These are phyloP conservation scores for Anolis carolinensis DNA, from an alignment of 2,113 vertebrate species.

Conservation along the genomic window DNA sequence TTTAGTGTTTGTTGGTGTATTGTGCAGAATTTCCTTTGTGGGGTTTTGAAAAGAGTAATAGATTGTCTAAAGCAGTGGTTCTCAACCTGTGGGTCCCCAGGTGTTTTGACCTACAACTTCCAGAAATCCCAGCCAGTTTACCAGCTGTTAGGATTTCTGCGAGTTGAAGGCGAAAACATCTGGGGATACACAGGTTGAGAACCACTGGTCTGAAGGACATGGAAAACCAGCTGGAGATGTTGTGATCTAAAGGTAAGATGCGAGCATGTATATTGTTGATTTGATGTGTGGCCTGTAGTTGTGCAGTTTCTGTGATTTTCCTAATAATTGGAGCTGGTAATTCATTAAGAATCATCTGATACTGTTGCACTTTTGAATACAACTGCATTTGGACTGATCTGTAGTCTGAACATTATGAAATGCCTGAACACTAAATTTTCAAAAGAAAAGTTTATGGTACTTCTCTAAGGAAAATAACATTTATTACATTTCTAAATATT, in stretches of 20 bases:
- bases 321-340: background rate
- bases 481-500: slow-evolving; percentile 17
- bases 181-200: too few species aligned
- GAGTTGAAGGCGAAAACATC: too few species aligned
- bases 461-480: background rate
- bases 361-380: background rate
- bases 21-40: background rate
- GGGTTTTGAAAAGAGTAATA: background rate
- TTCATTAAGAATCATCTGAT: background rate
- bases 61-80: background rate
- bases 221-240: background rate
- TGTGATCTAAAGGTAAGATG: background rate
- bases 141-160: too few species aligned
- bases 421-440: background rate
- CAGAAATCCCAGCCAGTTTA: too few species aligned
- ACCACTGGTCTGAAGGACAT: too few species aligned
- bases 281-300: background rate
- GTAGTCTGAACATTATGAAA: background rate
- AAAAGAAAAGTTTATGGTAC: background rate
- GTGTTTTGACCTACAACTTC: too few species aligned
- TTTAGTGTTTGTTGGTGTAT: background rate
- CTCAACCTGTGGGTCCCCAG: too few species aligned
- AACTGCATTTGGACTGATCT: background rate
- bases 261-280: background rate
- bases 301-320: background rate